Percentiles rank a stretch among this genome's conserved stretches.
These are phyloP conservation scores for Rousettus madagascariensis DNA, from an alignment of 2,797 vertebrate species.

Conservation along the genomic window DNA sequence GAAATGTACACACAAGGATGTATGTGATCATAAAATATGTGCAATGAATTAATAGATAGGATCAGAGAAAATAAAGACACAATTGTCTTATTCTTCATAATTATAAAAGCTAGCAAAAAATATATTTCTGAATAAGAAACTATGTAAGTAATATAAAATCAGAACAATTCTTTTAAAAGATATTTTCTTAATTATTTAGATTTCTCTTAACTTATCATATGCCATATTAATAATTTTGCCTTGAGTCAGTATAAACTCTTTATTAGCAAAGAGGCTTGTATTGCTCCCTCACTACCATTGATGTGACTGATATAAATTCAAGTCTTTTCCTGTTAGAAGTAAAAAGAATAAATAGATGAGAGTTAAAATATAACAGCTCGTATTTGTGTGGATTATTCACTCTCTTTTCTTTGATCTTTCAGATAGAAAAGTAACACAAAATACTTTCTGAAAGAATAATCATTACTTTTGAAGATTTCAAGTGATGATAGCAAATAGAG, in stretches of 20 bases:
- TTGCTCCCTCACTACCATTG: neutral
- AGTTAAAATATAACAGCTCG: slow-evolving; percentile 17
- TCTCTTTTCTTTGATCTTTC: slow-evolving; percentile 32
- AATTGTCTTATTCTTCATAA: neutral
- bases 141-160: neutral
- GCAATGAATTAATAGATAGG: neutral
- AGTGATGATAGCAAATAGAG: neutral
- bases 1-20: neutral
- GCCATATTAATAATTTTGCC: neutral
- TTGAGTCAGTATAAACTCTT: neutral
- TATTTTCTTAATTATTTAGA: slow-evolving; percentile 2
- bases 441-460: slow-evolving; percentile 43
- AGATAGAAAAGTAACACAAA: slow-evolving; percentile 25
- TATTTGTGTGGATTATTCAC: neutral
- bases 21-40: neutral
- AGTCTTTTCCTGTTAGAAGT: slow-evolving; percentile 12
- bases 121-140: neutral
- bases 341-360: neutral
- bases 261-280: neutral
- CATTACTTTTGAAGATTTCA: slow-evolving; percentile 45
- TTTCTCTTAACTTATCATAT: neutral
- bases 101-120: slow-evolving; percentile 31
- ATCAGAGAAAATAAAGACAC: neutral
- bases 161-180: neutral
- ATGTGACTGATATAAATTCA: neutral